These are phyloP conservation scores for Cochlearius cochlearius DNA, from an alignment of 2,113 vertebrate species.

Conservation along the genomic window DNA sequence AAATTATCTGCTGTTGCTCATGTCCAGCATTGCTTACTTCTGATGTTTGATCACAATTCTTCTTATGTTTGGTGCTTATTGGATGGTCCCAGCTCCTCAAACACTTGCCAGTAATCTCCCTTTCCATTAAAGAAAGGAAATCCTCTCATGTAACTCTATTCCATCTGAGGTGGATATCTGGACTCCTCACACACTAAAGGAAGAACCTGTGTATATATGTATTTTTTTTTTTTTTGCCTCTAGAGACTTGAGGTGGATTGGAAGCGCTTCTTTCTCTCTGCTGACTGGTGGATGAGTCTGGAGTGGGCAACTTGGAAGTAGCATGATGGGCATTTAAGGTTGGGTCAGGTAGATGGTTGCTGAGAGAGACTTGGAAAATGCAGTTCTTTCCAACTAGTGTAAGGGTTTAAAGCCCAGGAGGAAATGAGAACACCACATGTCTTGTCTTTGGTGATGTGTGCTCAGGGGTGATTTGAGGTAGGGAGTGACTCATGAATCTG, in stretches of 20 bases:
- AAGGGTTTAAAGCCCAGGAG: neutral
- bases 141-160: neutral
- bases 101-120: neutral
- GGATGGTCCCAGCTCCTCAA: neutral
- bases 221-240: neutral
- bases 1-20: slow-evolving; percentile 26
- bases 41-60: neutral
- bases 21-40: neutral
- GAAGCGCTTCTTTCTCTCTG: neutral
- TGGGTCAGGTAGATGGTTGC: neutral
- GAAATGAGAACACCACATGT: neutral
- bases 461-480: neutral
- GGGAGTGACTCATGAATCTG: neutral
- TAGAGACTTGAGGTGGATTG: neutral
- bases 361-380: neutral
- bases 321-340: neutral
- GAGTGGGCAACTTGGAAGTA: neutral
- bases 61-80: neutral
- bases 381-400: too few species aligned
- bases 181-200: neutral
- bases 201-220: too few species aligned
- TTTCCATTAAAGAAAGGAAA: neutral
- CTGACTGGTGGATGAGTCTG: neutral
- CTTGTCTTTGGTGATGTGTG: neutral
- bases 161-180: neutral